Evolutionary conservation across 37 sponge, comb jelly and placozoan genomes (phyloP).

Genomic region (Tethya wilhelma): DNA sequence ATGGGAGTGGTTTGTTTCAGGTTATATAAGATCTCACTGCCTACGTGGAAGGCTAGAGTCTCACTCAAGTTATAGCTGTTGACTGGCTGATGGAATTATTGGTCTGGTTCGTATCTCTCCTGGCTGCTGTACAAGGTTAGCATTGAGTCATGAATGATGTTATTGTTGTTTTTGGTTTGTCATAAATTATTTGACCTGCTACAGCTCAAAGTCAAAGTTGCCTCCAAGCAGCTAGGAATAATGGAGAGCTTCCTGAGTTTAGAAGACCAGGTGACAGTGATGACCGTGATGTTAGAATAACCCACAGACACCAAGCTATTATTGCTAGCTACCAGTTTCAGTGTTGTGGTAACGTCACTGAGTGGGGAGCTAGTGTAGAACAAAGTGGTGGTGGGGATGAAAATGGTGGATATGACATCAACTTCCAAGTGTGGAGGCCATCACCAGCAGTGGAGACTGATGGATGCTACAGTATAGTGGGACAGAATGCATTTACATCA

Average conservation of each 20-base stretch:
- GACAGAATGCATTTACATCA: constrained; percentile 8
- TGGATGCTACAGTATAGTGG: constrained; percentile 25
- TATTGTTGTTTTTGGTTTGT: too few species aligned
- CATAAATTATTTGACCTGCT: too few species aligned
- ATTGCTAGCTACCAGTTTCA: constrained; percentile 28
- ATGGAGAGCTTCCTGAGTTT: background rate
- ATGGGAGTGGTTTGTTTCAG: too few species aligned
- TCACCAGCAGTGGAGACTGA: background rate
- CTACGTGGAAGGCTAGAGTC: too few species aligned
- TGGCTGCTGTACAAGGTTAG: too few species aligned
- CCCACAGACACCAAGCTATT: too few species aligned
- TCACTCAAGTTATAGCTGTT: too few species aligned
- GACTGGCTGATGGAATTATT: too few species aligned
- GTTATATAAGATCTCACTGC: too few species aligned
- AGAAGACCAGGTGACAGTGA: too few species aligned
- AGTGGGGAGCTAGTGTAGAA: constrained; percentile 33
- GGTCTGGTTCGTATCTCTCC: too few species aligned
- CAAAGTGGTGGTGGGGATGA: constrained; percentile 27
- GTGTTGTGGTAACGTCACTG: constrained; percentile 37
- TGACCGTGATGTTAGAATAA: background rate
- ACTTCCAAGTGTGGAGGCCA: constrained; percentile 61
- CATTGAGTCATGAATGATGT: too few species aligned
- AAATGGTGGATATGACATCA: constrained; percentile 1
- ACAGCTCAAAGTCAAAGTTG: background rate
- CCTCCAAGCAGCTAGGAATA: background rate